phyloP scores from a whole-genome alignment of 2,113 vertebrate species.

The Ptilorrhoa leucosticta region DNA sequence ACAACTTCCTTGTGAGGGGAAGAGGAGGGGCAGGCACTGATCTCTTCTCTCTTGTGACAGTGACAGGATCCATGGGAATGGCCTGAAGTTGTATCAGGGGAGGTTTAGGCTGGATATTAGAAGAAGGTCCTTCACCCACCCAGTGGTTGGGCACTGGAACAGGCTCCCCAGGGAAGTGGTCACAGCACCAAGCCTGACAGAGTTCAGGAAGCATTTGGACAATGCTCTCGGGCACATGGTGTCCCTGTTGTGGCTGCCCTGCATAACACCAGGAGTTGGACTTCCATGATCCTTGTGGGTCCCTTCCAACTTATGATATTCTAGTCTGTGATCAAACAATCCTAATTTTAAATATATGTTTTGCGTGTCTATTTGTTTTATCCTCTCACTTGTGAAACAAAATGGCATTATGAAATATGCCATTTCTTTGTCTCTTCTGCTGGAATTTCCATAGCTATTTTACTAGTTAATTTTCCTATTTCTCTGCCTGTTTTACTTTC shows the following conservation, averaged over 20 bases:
- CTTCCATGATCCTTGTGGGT: background rate
- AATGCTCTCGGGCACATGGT: background rate
- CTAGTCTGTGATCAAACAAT: background rate
- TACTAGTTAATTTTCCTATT: background rate
- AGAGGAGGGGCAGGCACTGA: background rate
- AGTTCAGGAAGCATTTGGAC: background rate
- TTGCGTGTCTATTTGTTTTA: background rate
- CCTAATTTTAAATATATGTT: background rate
- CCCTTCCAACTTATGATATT: background rate
- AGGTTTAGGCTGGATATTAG: background rate
- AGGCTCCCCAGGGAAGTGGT: background rate
- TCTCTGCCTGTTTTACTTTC: background rate
- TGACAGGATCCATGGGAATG: rapidly evolving
- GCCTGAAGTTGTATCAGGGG: rapidly evolving
- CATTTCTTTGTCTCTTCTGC: background rate
- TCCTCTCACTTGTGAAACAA: background rate
- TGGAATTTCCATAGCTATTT: background rate
- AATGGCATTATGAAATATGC: background rate
- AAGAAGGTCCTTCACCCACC: background rate
- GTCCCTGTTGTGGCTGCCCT: background rate
- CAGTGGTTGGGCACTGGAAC: rapidly evolving
- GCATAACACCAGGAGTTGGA: rapidly evolving
- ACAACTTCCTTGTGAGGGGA: rapidly evolving
- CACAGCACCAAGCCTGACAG: background rate
- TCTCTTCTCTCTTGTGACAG: rapidly evolving